These are phyloP conservation scores for Bettongia penicillata DNA, from an alignment of 2,113 vertebrate genomes.

Conservation along the genomic window DNA sequence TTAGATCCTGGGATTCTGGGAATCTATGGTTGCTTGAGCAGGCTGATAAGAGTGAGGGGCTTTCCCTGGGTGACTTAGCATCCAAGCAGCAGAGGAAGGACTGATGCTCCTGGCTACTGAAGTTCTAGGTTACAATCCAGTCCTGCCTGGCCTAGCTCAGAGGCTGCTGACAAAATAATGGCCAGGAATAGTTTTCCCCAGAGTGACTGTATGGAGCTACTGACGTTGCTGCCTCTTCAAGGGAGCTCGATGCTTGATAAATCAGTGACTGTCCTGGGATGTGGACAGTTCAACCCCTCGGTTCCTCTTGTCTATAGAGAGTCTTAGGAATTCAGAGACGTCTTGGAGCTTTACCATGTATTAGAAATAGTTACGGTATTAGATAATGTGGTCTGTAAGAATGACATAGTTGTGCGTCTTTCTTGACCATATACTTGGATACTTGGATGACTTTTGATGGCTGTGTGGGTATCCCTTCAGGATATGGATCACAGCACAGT, in stretches of 20 bases:
- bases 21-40: background rate
- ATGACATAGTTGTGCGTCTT: conserved; percentile 37
- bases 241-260: background rate
- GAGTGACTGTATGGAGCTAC: background rate
- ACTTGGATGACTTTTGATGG: conserved; percentile 4
- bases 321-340: background rate
- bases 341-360: background rate
- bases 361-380: conserved; percentile 4
- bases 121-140: conserved; percentile 7
- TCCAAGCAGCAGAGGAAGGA: background rate
- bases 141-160: background rate
- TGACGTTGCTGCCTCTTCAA: background rate
- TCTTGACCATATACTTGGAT: conserved; percentile 49
- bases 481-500: background rate
- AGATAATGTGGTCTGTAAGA: conserved; percentile 2
- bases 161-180: background rate
- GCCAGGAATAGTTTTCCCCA: background rate
- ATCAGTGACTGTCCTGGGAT: background rate
- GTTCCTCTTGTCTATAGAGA: background rate
- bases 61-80: conserved; percentile 20
- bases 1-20: conserved; percentile 17
- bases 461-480: background rate
- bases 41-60: background rate
- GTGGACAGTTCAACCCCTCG: background rate
- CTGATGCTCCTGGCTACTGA: background rate